Base-by-base conservation (phyloP, 2,797 vertebrate genomes). In the Lemur catta region DNA sequence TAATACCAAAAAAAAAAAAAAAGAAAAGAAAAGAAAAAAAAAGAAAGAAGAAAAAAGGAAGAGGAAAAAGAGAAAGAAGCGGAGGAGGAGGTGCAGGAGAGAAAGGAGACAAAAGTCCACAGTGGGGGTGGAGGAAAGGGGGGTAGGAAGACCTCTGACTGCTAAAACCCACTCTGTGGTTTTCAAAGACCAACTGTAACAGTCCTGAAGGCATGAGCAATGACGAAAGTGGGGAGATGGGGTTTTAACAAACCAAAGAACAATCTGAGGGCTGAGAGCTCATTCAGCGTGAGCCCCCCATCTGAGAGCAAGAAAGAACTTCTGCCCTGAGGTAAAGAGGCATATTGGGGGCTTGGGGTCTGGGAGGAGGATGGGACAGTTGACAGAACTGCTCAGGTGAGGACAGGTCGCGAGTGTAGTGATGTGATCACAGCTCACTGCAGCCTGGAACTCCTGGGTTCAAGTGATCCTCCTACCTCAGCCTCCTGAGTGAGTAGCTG, bases 111-210 rank as follows among this genome's bases (percentile, higher is more conserved):
- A 59, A 55, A 81, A 15, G 1, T 6, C 46, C 65, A 75, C 26
- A 26, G 20, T 4, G 13, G 15, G 17, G 67, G 24, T 50, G 7
- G 55, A 38, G 38, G n/a, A 79, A 81, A 81, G 61, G 43, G 50
- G 50, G 69, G 48, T 63, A 95, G 84, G 67, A 90, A 95, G 95
- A 87, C 38, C 84, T 50, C 12, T 43, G 50, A 38, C 26, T 69
- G 91, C 81, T 88, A 74, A 71, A 76, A 89, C 41, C 74, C 18
- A 46, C n/a, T 46, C 67, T 95, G 87, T 76, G 88, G 84, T 74
- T 93, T 90, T 59, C 91, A 78, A 61, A 81, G 92, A 33, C 35
- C 41, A 20, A 11, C 13, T 5, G 0, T 3, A 85, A 63, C 15
- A 33, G 48, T 17, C 2, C 2, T 7, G 15, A 46, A 61, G 67